Percentiles rank a stretch among this genome's conserved stretches.
Evolutionary conservation across 1,140 invertebrate species (phyloP).

Genomic region (Anastrepha ludens): DNA sequence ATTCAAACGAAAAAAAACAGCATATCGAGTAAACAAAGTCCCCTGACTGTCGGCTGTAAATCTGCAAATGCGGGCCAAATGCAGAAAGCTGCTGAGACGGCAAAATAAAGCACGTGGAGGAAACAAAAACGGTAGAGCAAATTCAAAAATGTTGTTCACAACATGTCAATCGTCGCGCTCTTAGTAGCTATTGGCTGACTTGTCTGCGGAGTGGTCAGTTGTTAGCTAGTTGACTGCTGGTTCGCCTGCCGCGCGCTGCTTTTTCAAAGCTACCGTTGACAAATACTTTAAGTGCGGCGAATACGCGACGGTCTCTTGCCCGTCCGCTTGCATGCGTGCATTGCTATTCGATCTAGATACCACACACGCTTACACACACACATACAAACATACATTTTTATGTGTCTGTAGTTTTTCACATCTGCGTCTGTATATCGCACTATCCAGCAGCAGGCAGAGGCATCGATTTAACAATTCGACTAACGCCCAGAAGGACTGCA

Average conservation of each 20-base stretch:
- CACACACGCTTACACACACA: too few relatives aligned
- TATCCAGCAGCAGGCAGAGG: too few relatives aligned
- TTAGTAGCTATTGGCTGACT: conserved; percentile 2
- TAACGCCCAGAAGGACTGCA: too few relatives aligned
- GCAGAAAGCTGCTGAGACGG: not conserved
- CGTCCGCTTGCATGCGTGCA: not conserved
- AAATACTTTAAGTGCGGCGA: conserved; percentile 12
- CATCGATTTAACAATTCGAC: too few relatives aligned
- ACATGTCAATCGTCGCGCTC: conserved; percentile 11
- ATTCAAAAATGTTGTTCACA: not conserved
- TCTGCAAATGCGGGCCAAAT: conserved; percentile 26
- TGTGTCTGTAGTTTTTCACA: too few relatives aligned
- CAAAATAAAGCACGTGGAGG: not conserved
- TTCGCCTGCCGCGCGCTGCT: too few relatives aligned
- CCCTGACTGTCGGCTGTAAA: not conserved
- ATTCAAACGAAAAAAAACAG: not conserved
- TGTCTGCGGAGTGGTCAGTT: not conserved
- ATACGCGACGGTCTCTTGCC: not conserved
- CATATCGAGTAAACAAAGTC: not conserved
- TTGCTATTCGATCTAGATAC: too few relatives aligned
- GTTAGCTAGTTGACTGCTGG: not conserved
- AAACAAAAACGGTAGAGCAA: too few relatives aligned
- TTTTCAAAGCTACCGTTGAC: conserved; percentile 14
- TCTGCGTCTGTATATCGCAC: too few relatives aligned
- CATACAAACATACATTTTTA: too few relatives aligned